These are phyloP conservation scores for Halcyon smyrnensis DNA, from an alignment of 2,797 vertebrate genomes.

Conservation along the genomic window DNA sequence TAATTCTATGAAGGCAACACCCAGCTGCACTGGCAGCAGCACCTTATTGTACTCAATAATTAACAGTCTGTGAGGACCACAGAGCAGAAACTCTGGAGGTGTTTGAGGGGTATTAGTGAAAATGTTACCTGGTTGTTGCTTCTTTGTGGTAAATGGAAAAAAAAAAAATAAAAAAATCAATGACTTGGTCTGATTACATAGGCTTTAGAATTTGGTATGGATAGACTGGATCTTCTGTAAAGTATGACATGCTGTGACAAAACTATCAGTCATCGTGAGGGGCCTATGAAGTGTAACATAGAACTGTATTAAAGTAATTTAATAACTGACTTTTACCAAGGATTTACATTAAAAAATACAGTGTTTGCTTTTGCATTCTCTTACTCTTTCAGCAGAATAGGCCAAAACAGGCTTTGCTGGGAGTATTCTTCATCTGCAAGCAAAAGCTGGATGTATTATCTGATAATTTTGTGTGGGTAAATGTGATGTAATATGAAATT, in stretches of 20 bases:
- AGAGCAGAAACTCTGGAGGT: not conserved
- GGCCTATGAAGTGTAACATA: not conserved
- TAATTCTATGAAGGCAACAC: no score
- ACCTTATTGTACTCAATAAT: not conserved
- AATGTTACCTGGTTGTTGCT: not conserved
- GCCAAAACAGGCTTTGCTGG: not conserved
- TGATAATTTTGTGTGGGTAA: not conserved
- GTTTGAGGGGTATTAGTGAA: not conserved
- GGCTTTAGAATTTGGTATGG: not conserved
- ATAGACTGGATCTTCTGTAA: not conserved
- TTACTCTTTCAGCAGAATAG: not conserved
- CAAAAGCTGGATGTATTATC: not conserved
- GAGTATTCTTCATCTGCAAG: not conserved
- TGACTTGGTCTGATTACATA: not conserved
- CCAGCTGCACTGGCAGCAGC: not conserved
- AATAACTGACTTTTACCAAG: not conserved
- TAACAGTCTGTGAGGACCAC: not conserved
- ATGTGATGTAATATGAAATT: not conserved
- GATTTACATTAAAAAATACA: not conserved
- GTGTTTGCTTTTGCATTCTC: not conserved
- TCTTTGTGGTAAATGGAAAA: not conserved
- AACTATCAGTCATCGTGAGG: accelerated
- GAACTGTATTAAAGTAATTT: not conserved
- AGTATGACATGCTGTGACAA: accelerated
- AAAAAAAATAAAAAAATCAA: not conserved